Evolutionary conservation across 2,113 vertebrate species (phyloP).

Genomic region (Hemicordylus capensis): DNA sequence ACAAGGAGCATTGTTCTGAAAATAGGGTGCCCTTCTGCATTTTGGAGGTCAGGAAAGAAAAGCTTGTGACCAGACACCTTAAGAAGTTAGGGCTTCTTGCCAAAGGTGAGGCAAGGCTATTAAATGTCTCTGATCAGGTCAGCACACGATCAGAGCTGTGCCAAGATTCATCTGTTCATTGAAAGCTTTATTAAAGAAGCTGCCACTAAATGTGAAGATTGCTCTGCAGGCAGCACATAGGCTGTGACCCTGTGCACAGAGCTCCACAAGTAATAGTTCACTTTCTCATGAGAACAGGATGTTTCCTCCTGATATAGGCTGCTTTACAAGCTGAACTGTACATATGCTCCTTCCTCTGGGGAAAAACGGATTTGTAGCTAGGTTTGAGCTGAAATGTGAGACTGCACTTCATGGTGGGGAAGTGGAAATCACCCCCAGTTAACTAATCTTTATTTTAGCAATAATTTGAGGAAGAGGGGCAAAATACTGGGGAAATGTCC

Average conservation of each 20-base stretch:
- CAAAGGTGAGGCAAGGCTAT: neutral
- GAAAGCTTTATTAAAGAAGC: slow-evolving; percentile 6
- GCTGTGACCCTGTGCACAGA: neutral
- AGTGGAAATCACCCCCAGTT: no score
- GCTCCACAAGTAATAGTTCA: slow-evolving; percentile 3
- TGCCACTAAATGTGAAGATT: neutral
- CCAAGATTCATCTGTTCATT: neutral
- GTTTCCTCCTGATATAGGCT: neutral
- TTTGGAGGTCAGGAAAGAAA: neutral
- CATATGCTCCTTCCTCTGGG: neutral
- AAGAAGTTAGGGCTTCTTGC: neutral
- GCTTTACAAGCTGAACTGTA: neutral
- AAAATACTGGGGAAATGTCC: no score
- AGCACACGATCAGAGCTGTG: neutral
- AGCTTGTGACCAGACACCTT: neutral
- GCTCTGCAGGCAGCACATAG: neutral
- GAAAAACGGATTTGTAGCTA: no score
- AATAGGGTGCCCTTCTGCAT: neutral
- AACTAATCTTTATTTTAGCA: neutral
- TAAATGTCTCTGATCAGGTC: neutral
- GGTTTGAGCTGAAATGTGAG: neutral
- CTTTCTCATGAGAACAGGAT: neutral
- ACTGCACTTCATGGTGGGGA: neutral
- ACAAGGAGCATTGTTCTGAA: neutral
- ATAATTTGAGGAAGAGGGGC: no score